Conservation (phyloP, 1,140 invertebrate genomes). For the Sitobion miscanthi region DNA sequence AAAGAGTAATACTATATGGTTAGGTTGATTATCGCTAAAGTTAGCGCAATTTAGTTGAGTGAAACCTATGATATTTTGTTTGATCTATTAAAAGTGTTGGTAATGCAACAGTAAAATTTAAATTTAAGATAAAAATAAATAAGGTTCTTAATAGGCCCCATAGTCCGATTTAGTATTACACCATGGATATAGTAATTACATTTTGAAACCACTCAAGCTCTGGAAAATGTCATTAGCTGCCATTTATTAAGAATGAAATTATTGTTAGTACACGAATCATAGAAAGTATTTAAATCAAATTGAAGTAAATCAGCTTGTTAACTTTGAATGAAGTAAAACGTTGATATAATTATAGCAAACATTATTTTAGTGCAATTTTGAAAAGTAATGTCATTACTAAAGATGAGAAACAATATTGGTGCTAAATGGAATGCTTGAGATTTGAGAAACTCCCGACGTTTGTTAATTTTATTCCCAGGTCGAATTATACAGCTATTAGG, state of each 20-base stretch:
- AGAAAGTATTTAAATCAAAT: not conserved
- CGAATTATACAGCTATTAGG: not conserved
- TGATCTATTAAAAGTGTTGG: not conserved
- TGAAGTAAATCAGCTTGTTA: not conserved
- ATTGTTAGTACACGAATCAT: not conserved
- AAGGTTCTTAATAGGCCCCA: not conserved
- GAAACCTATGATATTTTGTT: not conserved
- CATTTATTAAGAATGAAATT: not conserved
- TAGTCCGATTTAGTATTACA: not conserved
- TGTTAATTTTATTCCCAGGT: not conserved
- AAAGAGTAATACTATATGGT: not conserved
- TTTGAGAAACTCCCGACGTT: not conserved
- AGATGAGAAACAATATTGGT: not conserved
- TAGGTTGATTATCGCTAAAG: not conserved
- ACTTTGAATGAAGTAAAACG: not conserved
- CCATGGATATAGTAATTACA: not conserved
- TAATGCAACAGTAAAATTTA: not conserved
- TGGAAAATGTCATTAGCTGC: not conserved
- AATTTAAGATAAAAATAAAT: not conserved
- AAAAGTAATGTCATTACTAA: not conserved
- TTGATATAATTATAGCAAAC: not conserved
- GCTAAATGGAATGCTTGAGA: not conserved
- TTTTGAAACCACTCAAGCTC: not conserved
- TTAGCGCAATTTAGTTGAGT: not conserved
- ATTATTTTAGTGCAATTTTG: not conserved